Evolutionary conservation across 2,113 vertebrate species (phyloP).

Genomic region (Sebastes fasciatus): DNA sequence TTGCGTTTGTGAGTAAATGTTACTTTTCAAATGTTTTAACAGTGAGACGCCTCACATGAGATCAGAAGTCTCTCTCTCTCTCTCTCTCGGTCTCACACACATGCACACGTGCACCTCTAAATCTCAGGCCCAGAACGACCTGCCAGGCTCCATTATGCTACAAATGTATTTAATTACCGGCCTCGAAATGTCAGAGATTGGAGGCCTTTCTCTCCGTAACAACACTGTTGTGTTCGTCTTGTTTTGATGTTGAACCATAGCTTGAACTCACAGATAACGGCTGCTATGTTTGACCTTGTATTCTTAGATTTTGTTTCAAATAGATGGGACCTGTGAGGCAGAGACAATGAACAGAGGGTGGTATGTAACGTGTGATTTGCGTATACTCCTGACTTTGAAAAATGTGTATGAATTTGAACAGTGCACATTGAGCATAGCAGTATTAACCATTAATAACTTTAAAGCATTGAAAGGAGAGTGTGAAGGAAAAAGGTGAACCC

Average conservation of each 20-base stretch:
- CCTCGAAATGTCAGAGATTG: slow-evolving; percentile 51
- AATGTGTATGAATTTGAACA: slow-evolving; percentile 16
- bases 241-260: slow-evolving; percentile 40
- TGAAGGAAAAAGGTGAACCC: background rate
- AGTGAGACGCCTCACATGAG: background rate
- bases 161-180: slow-evolving; percentile 77
- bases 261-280: slow-evolving; percentile 47
- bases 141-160: slow-evolving; percentile 68
- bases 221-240: slow-evolving; percentile 30
- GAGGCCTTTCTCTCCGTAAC: slow-evolving; percentile 13
- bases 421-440: background rate
- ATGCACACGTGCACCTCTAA: slow-evolving; percentile 45
- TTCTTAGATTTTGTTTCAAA: slow-evolving; percentile 61
- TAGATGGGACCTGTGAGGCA: slow-evolving; percentile 34
- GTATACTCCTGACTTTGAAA: slow-evolving; percentile 21
- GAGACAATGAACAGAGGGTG: slow-evolving; percentile 42
- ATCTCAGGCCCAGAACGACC: slow-evolving; percentile 66
- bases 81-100: slow-evolving; percentile 18
- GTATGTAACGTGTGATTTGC: slow-evolving; percentile 37
- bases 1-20: background rate
- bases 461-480: slow-evolving; percentile 6
- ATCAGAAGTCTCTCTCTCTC: background rate
- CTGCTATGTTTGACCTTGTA: slow-evolving; percentile 57
- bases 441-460: background rate
- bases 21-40: slow-evolving; percentile 29